These are phyloP conservation scores for Eupsittula cactorum DNA, from an alignment of 2,113 vertebrate species.

Conservation along the genomic window DNA sequence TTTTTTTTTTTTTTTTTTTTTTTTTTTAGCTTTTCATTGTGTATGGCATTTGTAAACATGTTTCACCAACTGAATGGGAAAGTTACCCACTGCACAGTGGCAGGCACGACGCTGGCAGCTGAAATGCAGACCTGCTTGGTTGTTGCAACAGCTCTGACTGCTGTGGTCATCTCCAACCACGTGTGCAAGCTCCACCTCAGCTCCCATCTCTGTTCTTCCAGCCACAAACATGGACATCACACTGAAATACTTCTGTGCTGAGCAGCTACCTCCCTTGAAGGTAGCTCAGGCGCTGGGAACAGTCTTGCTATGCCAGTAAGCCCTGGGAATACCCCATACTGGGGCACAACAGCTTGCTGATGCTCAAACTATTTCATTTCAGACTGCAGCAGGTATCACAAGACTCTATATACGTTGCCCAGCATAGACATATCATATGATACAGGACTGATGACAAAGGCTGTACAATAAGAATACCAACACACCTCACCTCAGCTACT, in stretches of 20 bases:
- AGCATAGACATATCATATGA: neutral
- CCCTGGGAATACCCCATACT: neutral
- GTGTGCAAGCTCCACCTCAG: neutral
- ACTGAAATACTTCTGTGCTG: neutral
- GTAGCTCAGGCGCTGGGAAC: neutral
- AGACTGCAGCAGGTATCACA: neutral
- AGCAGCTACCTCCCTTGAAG: neutral
- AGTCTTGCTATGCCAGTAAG: neutral
- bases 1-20: too few species aligned
- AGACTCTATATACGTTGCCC: accelerated
- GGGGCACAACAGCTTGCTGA: neutral
- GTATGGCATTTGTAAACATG: neutral
- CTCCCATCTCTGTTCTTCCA: neutral
- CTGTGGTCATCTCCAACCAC: neutral
- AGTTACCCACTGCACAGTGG: neutral
- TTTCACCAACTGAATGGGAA: neutral
- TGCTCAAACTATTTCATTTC: neutral
- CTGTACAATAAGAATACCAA: neutral
- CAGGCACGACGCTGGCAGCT: accelerated
- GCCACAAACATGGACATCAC: neutral
- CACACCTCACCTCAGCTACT: neutral
- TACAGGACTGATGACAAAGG: neutral
- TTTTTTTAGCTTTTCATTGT: neutral
- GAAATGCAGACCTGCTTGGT: neutral
- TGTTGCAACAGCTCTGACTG: neutral